Conservation (phyloP, 30 jellyfish, hydroid and myxozoan species). For the Pelagia noctiluca region DNA sequence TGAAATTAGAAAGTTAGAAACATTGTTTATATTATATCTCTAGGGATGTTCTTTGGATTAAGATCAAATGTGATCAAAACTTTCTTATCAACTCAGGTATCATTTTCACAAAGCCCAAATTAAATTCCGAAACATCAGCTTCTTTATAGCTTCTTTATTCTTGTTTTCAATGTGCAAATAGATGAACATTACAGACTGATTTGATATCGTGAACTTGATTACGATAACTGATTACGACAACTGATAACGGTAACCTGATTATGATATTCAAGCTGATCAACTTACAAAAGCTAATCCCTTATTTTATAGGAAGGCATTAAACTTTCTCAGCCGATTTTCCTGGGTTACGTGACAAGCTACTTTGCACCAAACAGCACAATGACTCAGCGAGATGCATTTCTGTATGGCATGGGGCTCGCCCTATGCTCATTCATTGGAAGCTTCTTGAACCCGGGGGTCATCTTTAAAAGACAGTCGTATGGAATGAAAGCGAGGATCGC, state of each 20-base stretch:
- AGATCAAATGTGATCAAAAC: no score
- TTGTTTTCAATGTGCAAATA: no score
- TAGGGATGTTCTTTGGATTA: no score
- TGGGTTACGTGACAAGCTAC: slow-evolving; percentile 73
- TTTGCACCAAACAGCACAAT: slow-evolving; percentile 35
- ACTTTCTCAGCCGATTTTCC: slow-evolving; percentile 78
- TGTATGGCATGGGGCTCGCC: slow-evolving; percentile 74
- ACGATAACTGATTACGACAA: not conserved
- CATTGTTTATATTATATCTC: no score
- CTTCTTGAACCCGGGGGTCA: slow-evolving; percentile 38
- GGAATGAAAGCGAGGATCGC: slow-evolving; percentile 78
- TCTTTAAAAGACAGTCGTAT: slow-evolving; percentile 37
- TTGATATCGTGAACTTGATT: no score
- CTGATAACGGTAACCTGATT: not conserved
- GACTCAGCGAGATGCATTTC: slow-evolving; percentile 56
- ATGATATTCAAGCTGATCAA: not conserved
- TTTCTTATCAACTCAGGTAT: no score
- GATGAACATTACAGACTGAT: no score
- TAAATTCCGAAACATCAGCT: no score
- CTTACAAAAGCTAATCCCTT: not conserved
- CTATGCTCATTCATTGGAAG: slow-evolving; percentile 57
- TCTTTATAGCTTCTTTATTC: no score
- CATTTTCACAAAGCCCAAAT: no score
- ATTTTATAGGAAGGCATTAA: slow-evolving; percentile 69
- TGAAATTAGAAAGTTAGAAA: no score